These are phyloP conservation scores for Tetragonisca angustula DNA, from an alignment of 2,888 invertebrate species.

Conservation along the genomic window DNA sequence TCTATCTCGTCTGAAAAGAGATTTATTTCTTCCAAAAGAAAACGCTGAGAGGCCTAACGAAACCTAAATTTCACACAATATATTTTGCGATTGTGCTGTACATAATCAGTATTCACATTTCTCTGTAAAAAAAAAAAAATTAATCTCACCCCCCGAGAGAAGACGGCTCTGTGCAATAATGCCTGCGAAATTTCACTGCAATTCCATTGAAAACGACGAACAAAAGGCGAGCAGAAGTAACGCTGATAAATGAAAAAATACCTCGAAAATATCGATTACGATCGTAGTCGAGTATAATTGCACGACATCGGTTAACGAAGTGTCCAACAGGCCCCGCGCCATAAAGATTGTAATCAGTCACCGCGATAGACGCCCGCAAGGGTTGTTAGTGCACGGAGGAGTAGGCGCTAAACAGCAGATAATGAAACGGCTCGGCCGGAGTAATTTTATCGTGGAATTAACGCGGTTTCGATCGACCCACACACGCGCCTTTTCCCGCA, in stretches of 20 bases:
- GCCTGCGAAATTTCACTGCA: neutral
- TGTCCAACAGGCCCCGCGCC: constrained; percentile 12
- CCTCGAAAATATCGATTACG: constrained; percentile 36
- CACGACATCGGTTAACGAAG: constrained; percentile 38
- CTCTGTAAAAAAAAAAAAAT: no score
- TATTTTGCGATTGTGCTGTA: no score
- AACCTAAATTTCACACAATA: no score
- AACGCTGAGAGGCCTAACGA: no score
- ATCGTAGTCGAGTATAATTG: constrained; percentile 47
- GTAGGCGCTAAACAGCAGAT: constrained; percentile 68
- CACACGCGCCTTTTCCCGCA: constrained; percentile 14
- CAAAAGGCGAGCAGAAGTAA: neutral
- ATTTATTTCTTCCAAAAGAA: no score
- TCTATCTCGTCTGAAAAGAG: no score
- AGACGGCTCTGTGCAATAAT: neutral
- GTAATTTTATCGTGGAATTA: constrained; percentile 62
- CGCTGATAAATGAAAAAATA: constrained; percentile 2
- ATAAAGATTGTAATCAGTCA: constrained; percentile 60
- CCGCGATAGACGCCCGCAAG: constrained; percentile 51
- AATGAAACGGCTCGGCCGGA: constrained; percentile 58
- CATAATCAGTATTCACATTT: no score
- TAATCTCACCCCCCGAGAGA: neutral
- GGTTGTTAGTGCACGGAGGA: constrained; percentile 52
- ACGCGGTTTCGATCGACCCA: constrained; percentile 47
- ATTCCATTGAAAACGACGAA: neutral